Base-by-base conservation (phyloP, 2,888 invertebrate genomes). In the Vandiemenella viatica region DNA sequence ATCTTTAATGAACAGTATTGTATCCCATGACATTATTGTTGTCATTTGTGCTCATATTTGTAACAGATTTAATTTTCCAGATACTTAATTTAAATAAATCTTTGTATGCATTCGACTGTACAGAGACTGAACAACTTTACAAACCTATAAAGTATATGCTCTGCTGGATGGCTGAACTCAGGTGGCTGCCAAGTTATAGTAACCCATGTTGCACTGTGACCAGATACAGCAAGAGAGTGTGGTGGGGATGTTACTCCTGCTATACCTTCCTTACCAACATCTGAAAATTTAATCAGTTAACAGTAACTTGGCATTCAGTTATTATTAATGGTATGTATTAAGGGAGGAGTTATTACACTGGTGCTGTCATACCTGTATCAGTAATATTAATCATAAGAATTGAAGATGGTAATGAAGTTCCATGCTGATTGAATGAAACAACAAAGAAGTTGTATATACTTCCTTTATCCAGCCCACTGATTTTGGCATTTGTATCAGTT, bases 151-250 rank as follows among this genome's bases (percentile, higher is more conserved):
- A 74, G 72, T 49, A 88, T 77, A 60, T 77, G 76, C 63, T 87
- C 86, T 46, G 83, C 78, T 0, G 85, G 85, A 62, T 82, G 80
- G 37, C 83, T 80, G 66, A 83, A 83, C 67, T 84, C 82, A 3
- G 89, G 88, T 4, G 87, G 86, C 60, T 87, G 84, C 89, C 89
- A 89, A 10, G 79, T 74, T 47, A 89, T 73, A 1, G 83, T 79
- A 43, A 88, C 78, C 77, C 81, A 86, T 4, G 85, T 85, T 43
- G 87, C 86, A 44, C 84, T 84, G 62, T 85, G 86, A 6, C 80
- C 77, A 0, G 83, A 77, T 21, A 88, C 80, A 1, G 83, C 76
- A 43, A 89, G 66, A 0, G 84, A 80, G 65, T 87, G 87, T 0
- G 88, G 88, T 0, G 86, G 83, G 0, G 87, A 86, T 5, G 85